Conservation (phyloP, 2,797 vertebrate species). For the Scleropages formosus region DNA sequence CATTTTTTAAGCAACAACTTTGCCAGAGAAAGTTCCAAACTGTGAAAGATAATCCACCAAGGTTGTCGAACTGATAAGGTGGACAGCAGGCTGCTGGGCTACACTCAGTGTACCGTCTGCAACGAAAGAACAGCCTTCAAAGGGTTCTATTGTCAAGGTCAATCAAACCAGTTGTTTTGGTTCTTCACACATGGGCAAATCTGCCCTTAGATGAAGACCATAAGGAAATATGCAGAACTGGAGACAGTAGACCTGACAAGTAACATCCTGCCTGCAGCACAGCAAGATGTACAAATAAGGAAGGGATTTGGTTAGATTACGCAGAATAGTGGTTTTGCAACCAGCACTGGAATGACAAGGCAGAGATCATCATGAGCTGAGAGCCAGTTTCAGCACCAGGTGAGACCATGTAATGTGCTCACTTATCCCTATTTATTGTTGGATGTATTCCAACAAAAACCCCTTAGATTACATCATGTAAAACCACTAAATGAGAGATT, state of each 20-base stretch:
- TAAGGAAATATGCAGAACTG: not conserved
- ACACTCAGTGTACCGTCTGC: not conserved
- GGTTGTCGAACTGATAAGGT: not conserved
- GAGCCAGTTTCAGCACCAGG: too few species aligned
- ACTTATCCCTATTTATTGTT: too few species aligned
- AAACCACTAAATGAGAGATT: too few species aligned
- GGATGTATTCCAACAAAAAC: too few species aligned
- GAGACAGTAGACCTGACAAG: not conserved
- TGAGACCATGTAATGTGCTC: too few species aligned
- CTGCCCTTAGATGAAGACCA: not conserved
- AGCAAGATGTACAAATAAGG: not conserved
- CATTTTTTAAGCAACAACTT: too few species aligned
- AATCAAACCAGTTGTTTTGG: not conserved
- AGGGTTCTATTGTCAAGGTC: not conserved
- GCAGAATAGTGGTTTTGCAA: not conserved
- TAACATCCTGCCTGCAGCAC: too few species aligned
- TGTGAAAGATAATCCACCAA: constrained; percentile 1
- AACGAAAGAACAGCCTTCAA: not conserved
- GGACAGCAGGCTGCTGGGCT: too few species aligned
- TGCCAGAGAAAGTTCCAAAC: not conserved
- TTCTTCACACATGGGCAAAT: not conserved
- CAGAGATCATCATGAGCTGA: not conserved
- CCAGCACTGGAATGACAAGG: not conserved
- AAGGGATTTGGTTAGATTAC: not conserved
- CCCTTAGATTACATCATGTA: too few species aligned